These are phyloP conservation scores for Carcina quercana DNA, from an alignment of 2,888 invertebrate genomes.

Conservation along the genomic window DNA sequence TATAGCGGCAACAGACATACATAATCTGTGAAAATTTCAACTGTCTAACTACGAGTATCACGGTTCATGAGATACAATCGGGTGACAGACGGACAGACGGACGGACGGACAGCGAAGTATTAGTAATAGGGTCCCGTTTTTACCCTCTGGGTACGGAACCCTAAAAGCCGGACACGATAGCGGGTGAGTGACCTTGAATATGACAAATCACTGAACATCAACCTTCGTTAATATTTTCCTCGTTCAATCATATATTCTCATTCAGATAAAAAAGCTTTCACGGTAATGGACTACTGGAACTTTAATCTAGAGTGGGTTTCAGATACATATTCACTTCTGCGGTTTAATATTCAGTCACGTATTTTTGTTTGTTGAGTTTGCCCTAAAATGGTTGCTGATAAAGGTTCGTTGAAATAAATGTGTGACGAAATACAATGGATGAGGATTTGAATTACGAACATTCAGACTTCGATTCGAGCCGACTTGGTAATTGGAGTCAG, in stretches of 20 bases:
- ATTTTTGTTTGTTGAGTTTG: background rate
- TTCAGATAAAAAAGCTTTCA: constrained; percentile 64
- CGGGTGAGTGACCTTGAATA: background rate
- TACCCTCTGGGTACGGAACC: too few relatives aligned
- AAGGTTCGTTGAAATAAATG: too few relatives aligned
- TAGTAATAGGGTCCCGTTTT: too few relatives aligned
- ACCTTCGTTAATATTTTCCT: constrained; percentile 14
- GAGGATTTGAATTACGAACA: constrained; percentile 21
- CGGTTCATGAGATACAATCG: too few relatives aligned
- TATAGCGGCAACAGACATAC: too few relatives aligned
- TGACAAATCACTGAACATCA: background rate
- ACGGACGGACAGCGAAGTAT: too few relatives aligned
- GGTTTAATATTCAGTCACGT: constrained; percentile 10
- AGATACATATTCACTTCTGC: constrained; percentile 15
- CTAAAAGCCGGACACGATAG: too few relatives aligned
- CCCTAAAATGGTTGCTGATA: too few relatives aligned
- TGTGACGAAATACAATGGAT: constrained; percentile 19
- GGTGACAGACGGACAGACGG: too few relatives aligned
- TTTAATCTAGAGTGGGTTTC: constrained; percentile 40
- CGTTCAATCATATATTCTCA: constrained; percentile 25
- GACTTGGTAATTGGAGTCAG: constrained; percentile 29
- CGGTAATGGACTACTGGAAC: constrained; percentile 57
- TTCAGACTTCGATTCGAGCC: constrained; percentile 16
- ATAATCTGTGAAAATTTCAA: too few relatives aligned
- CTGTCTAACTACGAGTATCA: too few relatives aligned